phyloP scores from a whole-genome alignment of 2,113 vertebrate species.

The Alligator mississippiensis region DNA sequence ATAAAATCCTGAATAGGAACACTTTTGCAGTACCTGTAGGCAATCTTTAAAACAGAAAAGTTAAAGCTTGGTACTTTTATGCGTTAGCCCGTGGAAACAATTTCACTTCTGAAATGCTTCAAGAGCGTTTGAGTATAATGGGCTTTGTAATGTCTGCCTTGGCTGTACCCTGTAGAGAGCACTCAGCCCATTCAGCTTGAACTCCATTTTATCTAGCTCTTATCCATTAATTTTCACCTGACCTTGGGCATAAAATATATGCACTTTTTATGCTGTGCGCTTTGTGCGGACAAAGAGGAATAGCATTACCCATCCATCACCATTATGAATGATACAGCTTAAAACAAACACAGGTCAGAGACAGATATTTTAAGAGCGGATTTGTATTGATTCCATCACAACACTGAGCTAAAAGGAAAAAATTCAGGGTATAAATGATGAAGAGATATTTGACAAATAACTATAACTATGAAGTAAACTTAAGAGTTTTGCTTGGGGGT shows the following conservation, averaged over 20 bases:
- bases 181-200: constrained; percentile 87
- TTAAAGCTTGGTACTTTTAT: constrained; percentile 76
- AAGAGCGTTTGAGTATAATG: constrained; percentile 85
- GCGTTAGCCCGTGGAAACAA: constrained; percentile 84
- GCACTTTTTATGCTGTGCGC: constrained; percentile 79
- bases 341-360: constrained; percentile 85
- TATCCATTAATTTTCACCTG: constrained; percentile 91
- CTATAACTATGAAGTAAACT: constrained; percentile 42
- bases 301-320: constrained; percentile 88
- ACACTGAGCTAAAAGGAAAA: constrained; percentile 74
- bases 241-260: constrained; percentile 88
- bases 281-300: constrained; percentile 85
- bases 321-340: constrained; percentile 90
- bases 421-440: constrained; percentile 76
- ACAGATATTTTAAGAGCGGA: constrained; percentile 83
- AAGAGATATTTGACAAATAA: constrained; percentile 75
- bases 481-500: constrained; percentile 65
- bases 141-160: constrained; percentile 82
- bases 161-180: constrained; percentile 83
- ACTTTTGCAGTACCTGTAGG: constrained; percentile 71
- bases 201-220: constrained; percentile 90
- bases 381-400: constrained; percentile 84
- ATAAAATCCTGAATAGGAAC: constrained; percentile 68
- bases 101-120: constrained; percentile 83
- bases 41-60: constrained; percentile 74